Conservation (phyloP, 2,888 invertebrate genomes). For the Deilephila elpenor region DNA sequence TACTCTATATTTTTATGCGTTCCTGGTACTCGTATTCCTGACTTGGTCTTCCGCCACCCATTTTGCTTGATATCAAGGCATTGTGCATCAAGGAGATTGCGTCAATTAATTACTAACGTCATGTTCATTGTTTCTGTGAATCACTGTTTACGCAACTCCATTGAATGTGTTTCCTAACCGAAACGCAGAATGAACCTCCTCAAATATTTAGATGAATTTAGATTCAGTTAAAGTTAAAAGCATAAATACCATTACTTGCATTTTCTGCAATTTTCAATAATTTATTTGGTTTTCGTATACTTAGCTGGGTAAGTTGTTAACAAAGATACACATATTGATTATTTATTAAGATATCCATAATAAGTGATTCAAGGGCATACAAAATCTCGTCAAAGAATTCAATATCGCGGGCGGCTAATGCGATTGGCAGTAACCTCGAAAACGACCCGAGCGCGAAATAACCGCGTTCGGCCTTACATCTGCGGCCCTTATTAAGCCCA, state of each 20-base stretch:
- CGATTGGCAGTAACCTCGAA: slow-evolving; percentile 32
- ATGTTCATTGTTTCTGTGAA: slow-evolving; percentile 24
- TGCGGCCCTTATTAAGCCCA: slow-evolving; percentile 54
- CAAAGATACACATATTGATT: background rate
- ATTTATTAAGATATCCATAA: background rate
- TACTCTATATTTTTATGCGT: slow-evolving; percentile 10
- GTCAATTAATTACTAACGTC: slow-evolving; percentile 15
- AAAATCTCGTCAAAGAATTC: slow-evolving; percentile 32
- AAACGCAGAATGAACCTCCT: background rate
- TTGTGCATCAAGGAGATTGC: slow-evolving; percentile 4
- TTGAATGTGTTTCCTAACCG: slow-evolving; percentile 9
- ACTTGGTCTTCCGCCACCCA: background rate
- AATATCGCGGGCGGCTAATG: slow-evolving; percentile 32
- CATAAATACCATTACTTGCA: too few species aligned
- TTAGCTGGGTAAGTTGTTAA: background rate
- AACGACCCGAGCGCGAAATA: slow-evolving; percentile 33
- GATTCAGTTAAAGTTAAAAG: background rate
- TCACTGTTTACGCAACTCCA: slow-evolving; percentile 12
- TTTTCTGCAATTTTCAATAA: too few species aligned
- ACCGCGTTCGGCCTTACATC: slow-evolving; percentile 43
- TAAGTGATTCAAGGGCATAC: background rate
- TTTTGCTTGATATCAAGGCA: background rate
- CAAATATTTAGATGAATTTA: background rate
- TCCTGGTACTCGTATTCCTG: slow-evolving; percentile 16
- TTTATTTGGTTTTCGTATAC: too few species aligned